Base-by-base conservation (phyloP, 2,113 vertebrate species). In the Centropus unirufus region DNA sequence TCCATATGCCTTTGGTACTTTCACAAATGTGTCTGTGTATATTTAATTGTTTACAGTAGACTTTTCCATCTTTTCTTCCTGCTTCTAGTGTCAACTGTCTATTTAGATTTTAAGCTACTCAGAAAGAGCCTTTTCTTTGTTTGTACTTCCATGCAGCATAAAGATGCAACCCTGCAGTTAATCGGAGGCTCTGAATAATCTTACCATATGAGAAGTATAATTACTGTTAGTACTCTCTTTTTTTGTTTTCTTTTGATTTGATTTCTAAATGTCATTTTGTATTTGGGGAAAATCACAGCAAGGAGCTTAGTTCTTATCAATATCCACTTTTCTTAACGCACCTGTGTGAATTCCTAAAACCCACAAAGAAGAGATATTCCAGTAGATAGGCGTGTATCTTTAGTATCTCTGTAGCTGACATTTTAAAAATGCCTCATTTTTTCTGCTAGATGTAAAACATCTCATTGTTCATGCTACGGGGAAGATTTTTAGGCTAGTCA, bases 11-110 rank as follows among this genome's bases (percentile, higher is more conserved):
- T 84, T 89, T 63, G 58, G 64, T 36, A 69, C 72, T 92, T 89
- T 61, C 75, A 90, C 94, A 93, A 90, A 94, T 95, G 94, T 57
- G 82, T 94, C 67, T 88, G 51, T 81, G 52, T 85, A 34, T 90
- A 74, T 80, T 91, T 87, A 89, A 93, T 93, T 92, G 75, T 91
- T 92, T 96, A 3, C 47, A 81, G 82, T 44, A 87, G 74, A 46
- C 58, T 87, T 78, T 81, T 44, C 87, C 47, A 74, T 93, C 79
- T 91, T 79, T 86, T 68, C 83, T 79, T 89, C 40, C 58, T 49
- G 52, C 49, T 86, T 83, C 79, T 89, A 34, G 34, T 89, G 83
- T 95, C 74, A 93, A 68, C 87, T 94, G 73, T 90, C 88, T 86
- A 83, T 63, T 83, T 81, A 52, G 30, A 64, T 82, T 93, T 62